Percentiles rank a stretch among this genome's conserved stretches.
Evolutionary conservation across 2,797 vertebrate species (phyloP).

Genomic region (Syndactyla subalaris): DNA sequence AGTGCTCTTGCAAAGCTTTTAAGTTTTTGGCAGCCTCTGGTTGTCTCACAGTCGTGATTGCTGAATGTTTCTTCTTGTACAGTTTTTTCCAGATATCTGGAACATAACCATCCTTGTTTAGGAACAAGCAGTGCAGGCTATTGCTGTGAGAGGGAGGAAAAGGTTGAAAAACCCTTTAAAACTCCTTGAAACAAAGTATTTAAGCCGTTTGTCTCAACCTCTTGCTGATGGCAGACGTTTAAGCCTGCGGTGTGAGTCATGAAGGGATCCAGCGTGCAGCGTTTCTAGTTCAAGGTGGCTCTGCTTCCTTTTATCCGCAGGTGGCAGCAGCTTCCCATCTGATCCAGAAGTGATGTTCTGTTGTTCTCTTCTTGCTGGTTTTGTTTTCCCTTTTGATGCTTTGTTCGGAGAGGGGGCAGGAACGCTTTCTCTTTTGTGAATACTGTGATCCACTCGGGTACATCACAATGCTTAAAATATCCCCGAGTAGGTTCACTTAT

Average conservation of each 20-base stretch:
- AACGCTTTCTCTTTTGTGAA: neutral
- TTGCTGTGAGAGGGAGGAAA: neutral
- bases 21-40: neutral
- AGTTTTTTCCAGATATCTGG: neutral
- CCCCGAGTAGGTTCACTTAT: neutral
- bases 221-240: neutral
- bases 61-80: neutral
- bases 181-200: neutral
- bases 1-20: neutral
- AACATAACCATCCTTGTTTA: neutral
- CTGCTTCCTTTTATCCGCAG: constrained; percentile 45
- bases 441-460: neutral
- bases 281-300: neutral
- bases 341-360: neutral
- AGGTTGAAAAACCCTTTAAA: neutral
- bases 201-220: neutral
- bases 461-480: neutral
- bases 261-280: neutral
- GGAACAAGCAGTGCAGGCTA: neutral
- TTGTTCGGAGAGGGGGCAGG: neutral
- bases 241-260: neutral
- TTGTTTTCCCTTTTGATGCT: neutral
- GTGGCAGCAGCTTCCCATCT: constrained; percentile 59
- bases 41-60: neutral
- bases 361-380: neutral